phyloP scores from a whole-genome alignment of 2,888 invertebrate species.

The Phengaris alcon region DNA sequence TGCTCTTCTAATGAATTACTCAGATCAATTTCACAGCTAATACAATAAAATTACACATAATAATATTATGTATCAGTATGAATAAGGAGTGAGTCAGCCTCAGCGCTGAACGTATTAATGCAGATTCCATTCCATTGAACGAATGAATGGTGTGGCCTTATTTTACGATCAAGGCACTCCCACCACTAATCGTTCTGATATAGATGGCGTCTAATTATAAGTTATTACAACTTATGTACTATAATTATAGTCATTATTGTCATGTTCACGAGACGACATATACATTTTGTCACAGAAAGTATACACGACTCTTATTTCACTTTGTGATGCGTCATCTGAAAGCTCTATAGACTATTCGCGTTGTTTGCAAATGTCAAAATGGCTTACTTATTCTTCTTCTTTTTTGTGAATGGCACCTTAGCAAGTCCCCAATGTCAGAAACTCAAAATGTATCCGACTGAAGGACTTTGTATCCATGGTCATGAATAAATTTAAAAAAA shows the following conservation, averaged over 20 bases:
- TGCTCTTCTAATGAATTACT: background rate
- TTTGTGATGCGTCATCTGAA: too few relatives aligned
- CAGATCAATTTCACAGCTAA: background rate
- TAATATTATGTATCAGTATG: background rate
- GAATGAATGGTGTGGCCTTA: conserved; percentile 1
- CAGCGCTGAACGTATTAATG: conserved; percentile 1
- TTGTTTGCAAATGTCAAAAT: too few relatives aligned
- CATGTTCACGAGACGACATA: too few relatives aligned
- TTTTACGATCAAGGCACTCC: conserved; percentile 13
- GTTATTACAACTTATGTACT: background rate
- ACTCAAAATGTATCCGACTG: too few relatives aligned
- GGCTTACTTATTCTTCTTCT: too few relatives aligned
- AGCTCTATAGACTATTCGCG: too few relatives aligned
- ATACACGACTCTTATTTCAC: too few relatives aligned
- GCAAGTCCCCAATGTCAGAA: too few relatives aligned
- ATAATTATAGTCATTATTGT: background rate
- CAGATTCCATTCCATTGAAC: conserved; percentile 8
- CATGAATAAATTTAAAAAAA: too few relatives aligned
- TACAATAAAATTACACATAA: background rate
- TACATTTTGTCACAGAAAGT: too few relatives aligned
- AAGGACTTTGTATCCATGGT: too few relatives aligned
- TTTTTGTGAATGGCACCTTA: too few relatives aligned
- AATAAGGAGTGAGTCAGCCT: background rate
- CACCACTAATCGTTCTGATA: background rate
- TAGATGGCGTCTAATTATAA: conserved; percentile 3